Evolutionary conservation across 2,888 invertebrate species (phyloP).

Genomic region (Carcina quercana): DNA sequence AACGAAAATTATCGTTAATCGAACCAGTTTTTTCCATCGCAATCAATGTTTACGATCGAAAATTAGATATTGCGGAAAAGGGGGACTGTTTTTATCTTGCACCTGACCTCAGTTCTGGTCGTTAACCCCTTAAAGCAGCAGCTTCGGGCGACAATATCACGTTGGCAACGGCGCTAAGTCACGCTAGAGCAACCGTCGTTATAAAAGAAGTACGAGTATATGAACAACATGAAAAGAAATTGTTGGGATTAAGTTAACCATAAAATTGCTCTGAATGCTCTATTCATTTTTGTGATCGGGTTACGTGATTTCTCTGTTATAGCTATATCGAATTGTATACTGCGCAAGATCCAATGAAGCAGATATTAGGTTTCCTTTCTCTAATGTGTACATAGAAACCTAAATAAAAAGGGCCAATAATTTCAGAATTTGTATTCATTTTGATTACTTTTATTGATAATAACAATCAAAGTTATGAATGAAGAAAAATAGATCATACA

Average conservation of each 20-base stretch:
- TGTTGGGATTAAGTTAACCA: slow-evolving; percentile 26
- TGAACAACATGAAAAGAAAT: slow-evolving; percentile 20
- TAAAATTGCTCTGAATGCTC: slow-evolving; percentile 29
- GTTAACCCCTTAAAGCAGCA: slow-evolving; percentile 47
- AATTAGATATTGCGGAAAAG: slow-evolving; percentile 56
- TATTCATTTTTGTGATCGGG: slow-evolving; percentile 9
- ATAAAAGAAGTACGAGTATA: slow-evolving; percentile 22
- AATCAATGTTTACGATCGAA: slow-evolving; percentile 56
- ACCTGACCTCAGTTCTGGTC: slow-evolving; percentile 53
- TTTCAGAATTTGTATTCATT: too few relatives aligned
- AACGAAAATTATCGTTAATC: slow-evolving; percentile 15
- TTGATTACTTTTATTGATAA: too few relatives aligned
- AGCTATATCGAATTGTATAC: too few relatives aligned
- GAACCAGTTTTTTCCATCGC: slow-evolving; percentile 35
- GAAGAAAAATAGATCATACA: too few relatives aligned
- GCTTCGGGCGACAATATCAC: slow-evolving; percentile 35
- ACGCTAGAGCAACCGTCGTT: slow-evolving; percentile 27
- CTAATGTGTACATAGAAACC: too few relatives aligned
- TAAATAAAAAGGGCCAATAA: too few relatives aligned
- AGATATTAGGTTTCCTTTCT: too few relatives aligned
- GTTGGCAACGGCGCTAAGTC: slow-evolving; percentile 47
- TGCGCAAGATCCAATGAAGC: too few relatives aligned
- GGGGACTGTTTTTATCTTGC: slow-evolving; percentile 37
- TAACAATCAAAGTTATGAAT: too few relatives aligned
- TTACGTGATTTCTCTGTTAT: slow-evolving; percentile 1